phyloP scores from a whole-genome alignment of 2,113 vertebrate genomes.

The Noturus placidus region DNA sequence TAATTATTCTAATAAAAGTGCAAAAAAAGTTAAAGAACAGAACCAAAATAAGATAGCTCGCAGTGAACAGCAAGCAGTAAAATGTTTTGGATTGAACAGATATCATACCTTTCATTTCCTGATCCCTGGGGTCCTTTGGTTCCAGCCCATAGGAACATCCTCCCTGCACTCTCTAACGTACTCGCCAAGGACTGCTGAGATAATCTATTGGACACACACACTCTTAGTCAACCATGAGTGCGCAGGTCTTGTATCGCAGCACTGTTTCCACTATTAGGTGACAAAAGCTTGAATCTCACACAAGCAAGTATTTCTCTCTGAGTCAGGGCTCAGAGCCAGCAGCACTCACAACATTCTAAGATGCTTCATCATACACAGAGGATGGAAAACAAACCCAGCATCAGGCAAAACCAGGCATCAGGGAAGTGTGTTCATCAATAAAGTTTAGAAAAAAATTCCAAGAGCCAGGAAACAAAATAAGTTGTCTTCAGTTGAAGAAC shows the following conservation, averaged over 20 bases:
- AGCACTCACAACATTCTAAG: slow-evolving; percentile 5
- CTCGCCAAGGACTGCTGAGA: slow-evolving; percentile 67
- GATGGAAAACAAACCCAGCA: neutral
- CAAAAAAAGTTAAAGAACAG: neutral
- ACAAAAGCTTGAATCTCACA: slow-evolving; percentile 22
- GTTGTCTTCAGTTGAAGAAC: neutral
- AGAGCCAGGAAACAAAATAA: neutral
- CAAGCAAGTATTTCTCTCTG: neutral
- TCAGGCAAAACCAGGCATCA: neutral
- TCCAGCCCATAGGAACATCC: slow-evolving; percentile 92
- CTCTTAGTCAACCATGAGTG: slow-evolving; percentile 42
- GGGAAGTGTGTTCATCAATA: neutral
- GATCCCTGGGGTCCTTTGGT: slow-evolving; percentile 78
- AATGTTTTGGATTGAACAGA: no score
- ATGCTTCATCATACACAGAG: neutral
- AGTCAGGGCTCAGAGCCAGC: neutral
- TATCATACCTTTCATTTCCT: slow-evolving; percentile 81
- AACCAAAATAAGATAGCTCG: no score
- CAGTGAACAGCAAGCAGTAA: neutral
- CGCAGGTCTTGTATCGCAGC: neutral
- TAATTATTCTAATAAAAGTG: no score
- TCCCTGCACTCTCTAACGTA: slow-evolving; percentile 74
- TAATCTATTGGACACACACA: slow-evolving; percentile 73
- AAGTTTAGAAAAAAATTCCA: slow-evolving; percentile 22
- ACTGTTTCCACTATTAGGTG: slow-evolving; percentile 7